phyloP scores from a whole-genome alignment of 2,888 invertebrate species.

The Argyresthia albistria region DNA sequence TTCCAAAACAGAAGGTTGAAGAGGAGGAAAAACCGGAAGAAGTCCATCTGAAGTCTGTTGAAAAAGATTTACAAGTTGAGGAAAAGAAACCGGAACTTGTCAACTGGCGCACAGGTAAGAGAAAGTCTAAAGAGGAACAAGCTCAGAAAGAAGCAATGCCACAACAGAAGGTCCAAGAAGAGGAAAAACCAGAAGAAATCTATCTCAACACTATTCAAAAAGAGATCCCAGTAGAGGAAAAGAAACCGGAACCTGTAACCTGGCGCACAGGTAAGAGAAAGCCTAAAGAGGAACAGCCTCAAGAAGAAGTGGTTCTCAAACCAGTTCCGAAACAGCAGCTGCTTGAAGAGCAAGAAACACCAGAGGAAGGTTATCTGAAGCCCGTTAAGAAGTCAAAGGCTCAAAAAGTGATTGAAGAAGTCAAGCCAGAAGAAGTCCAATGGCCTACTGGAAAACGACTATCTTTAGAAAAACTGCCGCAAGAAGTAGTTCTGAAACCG shows the following conservation, averaged over 20 bases:
- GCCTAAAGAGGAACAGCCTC: constrained; percentile 18
- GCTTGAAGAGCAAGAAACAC: not conserved
- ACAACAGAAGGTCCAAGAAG: constrained; percentile 32
- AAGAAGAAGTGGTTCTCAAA: constrained; percentile 29
- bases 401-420: constrained; percentile 1
- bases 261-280: constrained; percentile 20
- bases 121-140: constrained; percentile 17
- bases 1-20: constrained; percentile 33
- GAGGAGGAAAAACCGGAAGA: constrained; percentile 49
- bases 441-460: constrained; percentile 20
- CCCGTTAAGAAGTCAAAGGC: not conserved
- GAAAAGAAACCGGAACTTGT: constrained; percentile 26
- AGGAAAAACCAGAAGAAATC: constrained; percentile 46
- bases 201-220: constrained; percentile 28
- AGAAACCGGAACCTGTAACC: constrained; percentile 17
- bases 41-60: constrained; percentile 21
- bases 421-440: constrained; percentile 20
- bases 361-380: no score
- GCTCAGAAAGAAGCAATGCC: constrained; percentile 30
- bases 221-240: constrained; percentile 48
- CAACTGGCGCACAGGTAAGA: constrained; percentile 21
- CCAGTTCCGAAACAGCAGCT: constrained; percentile 32
- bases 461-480: constrained; percentile 19
- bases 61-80: constrained; percentile 46
- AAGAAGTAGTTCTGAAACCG: constrained; percentile 34